phyloP scores from a whole-genome alignment of 2,797 vertebrate genomes.

The Fistularia commersonii region DNA sequence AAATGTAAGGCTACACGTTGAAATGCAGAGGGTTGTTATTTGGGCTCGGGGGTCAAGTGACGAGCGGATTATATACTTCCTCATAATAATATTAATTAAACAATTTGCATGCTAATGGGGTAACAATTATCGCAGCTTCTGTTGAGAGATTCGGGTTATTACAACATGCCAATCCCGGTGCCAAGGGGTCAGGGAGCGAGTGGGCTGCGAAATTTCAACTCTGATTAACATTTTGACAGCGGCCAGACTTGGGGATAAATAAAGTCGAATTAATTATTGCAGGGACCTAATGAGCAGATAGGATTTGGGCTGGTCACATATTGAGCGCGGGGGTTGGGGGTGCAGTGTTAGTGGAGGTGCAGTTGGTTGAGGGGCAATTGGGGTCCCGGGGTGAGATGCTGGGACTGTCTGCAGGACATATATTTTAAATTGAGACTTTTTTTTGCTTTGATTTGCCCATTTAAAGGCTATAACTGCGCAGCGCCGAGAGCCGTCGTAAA shows the following conservation, averaged over 20 bases:
- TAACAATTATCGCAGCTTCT: constrained; percentile 99
- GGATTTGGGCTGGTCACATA: constrained; percentile 60
- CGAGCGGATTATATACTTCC: constrained; percentile 99
- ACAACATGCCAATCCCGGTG: constrained; percentile 99
- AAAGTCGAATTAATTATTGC: constrained; percentile 98
- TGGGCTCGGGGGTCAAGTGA: constrained; percentile 98
- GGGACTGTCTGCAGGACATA: too few relatives aligned
- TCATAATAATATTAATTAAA: constrained; percentile 99
- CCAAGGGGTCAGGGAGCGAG: constrained; percentile 97
- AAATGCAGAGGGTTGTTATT: constrained; percentile 89
- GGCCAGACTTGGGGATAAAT: constrained; percentile 97
- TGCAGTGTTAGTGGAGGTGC: not conserved
- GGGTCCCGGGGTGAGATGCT: too few relatives aligned
- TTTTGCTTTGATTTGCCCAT: too few relatives aligned
- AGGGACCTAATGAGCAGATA: constrained; percentile 84
- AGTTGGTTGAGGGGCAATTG: too few relatives aligned
- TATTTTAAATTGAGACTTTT: too few relatives aligned
- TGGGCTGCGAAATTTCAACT: constrained; percentile 97
- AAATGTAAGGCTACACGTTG: constrained; percentile 82
- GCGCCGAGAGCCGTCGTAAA: too few relatives aligned
- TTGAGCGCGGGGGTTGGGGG: constrained; percentile 14
- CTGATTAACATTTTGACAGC: constrained; percentile 99
- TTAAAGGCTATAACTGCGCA: too few relatives aligned
- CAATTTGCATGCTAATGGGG: constrained; percentile 99
- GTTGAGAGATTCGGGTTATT: constrained; percentile 99